Evolutionary conservation across 2,888 invertebrate species (phyloP), one percentile per base, ranked within the genome.

Genomic region (Drosophila engyochracea): DNA sequence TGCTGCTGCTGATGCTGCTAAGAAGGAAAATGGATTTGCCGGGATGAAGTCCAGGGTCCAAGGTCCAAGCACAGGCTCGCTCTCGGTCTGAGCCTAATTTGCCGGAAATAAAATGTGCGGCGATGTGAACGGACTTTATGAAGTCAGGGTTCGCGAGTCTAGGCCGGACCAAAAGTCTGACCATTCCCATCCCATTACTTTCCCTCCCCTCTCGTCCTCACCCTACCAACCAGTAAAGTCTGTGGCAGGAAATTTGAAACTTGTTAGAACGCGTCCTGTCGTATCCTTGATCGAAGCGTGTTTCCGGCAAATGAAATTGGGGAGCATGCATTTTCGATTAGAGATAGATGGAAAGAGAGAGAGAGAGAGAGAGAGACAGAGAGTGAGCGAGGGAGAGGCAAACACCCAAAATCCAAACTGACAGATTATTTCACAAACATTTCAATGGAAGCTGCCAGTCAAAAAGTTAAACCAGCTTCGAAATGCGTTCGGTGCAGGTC

Each of bases 41-140:
- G 39, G 25, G 19, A 14, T 19, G 19, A 19, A 39, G 28, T 28
- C 35, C 28, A 57, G 47, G 19, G 59, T 54, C 63, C 47, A 22
- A 44, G n/a, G 59, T 52, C 47, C 47, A 25, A 22, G 4, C 25
- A 25, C 47, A 22, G 53, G 37, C 16, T 31, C 30, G 25, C n/a
- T 31, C 19, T 39, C 25, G 53, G 44, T 31, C 77, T 73, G 75
- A 81, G 80, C 82, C 87, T 89, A 89, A 88, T 88, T 88, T 86
- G 81, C 85, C 87, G 89, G 87, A 88, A 88, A 89, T 88, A 88
- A 87, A 88, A 88, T 88, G 87, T 87, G 85, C 85, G 89, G 82
- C 85, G 82, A 88, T 85, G 89, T 87, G 89, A 76, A 70, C 47
- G 72, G 73, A 66, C 72, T 77, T 82, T 87, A 77, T 65, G 76